Evolutionary conservation across 2,797 vertebrate species (phyloP), one percentile per base, ranked within the genome.

Genomic region (Brachymystax lenok): DNA sequence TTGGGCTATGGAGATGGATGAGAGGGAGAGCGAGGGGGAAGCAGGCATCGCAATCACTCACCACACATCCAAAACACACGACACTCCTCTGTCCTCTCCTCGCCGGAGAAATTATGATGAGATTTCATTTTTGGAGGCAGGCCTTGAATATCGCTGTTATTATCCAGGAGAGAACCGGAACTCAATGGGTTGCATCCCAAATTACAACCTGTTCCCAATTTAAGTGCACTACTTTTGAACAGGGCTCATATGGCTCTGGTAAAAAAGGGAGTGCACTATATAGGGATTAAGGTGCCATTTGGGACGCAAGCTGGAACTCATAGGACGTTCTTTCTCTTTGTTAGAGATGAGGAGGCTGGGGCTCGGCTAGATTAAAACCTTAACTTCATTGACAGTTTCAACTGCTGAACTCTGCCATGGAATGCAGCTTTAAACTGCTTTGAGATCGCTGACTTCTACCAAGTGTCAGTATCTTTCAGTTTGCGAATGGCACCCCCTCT

Each of bases 1-100:
- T 85, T 64, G 71, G 85, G 80, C 91, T 90, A 92, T 93, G 88
- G 89, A 93, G 93, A 94, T 93, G 88, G 93, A 94, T 93, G 90
- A 88, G 79, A 84, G 82, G 85, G 78, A 83, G 61, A 88, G 88
- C 80, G 80, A 89, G 79, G 89, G 77, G 79, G 89, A 88, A 19
- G 21, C 83, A 71, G 82, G 84, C 84, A 84, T 87, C 87, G 87
- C 88, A 81, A 89, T 92, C 88, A 85, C 77, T 92, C 89, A 93
- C 78, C 5, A 35, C 68, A 5, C 75, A 82, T n/a, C 71, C 51
- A 30, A 1, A 86, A 82, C 81, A 86, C 74, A 63, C 80, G 59
- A 56, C 64, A 64, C 46, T 12, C 3, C n/a, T 19, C 56, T 4
- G 3, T 46, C n/a, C 78, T 78, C 83, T 80, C 84, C 46, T 13